Evolutionary conservation across 2,888 invertebrate genomes (phyloP).

Genomic region (Druceiella hillmani): DNA sequence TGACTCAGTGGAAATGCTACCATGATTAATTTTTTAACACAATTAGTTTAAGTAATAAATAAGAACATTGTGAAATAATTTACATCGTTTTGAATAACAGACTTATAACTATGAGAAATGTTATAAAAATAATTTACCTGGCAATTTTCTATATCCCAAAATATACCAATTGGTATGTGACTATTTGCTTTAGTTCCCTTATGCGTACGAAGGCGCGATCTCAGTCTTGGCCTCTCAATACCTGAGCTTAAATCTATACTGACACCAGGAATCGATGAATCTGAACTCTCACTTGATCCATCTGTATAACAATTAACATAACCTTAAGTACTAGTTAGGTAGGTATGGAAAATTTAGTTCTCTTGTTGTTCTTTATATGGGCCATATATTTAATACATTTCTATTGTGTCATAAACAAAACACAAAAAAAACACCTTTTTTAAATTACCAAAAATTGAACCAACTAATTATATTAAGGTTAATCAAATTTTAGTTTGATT

Average conservation of each 20-base stretch:
- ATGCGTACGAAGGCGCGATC: conserved; percentile 41
- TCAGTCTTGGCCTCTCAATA: conserved; percentile 35
- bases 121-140: conserved; percentile 47
- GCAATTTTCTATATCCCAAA: conserved; percentile 93
- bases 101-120: conserved; percentile 4
- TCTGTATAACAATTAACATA: conserved; percentile 29
- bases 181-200: conserved; percentile 32
- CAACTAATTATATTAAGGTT: no score
- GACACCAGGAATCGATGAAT: conserved; percentile 32
- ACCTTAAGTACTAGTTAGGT: conserved; percentile 11
- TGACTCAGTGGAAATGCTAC: no score
- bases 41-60: conserved; percentile 5
- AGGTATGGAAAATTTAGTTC: conserved; percentile 3
- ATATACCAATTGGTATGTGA: conserved; percentile 70
- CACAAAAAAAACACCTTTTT: no score
- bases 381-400: conserved; percentile 2
- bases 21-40: no score
- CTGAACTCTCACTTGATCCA: conserved; percentile 44
- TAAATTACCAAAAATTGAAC: no score
- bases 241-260: conserved; percentile 33
- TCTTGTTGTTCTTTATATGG: conserved; percentile 1
- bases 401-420: no score
- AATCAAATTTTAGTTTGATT: no score
- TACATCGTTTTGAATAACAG: conserved; percentile 6
- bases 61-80: conserved; percentile 1